Evolutionary conservation across 2,888 invertebrate species (phyloP), one percentile per base, ranked within the genome.

Genomic region (Hoplodrina ambigua): DNA sequence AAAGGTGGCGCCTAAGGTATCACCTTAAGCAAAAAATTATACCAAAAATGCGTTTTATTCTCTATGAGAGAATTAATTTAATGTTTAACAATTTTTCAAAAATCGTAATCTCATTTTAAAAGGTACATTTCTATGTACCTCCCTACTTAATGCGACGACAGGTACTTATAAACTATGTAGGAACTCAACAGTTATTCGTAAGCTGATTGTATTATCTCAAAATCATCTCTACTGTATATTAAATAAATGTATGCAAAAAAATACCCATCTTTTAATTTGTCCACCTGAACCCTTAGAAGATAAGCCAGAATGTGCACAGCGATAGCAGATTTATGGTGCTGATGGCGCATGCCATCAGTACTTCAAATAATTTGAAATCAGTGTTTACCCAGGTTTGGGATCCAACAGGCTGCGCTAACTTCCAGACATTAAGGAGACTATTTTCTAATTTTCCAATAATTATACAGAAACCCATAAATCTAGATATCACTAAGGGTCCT

Each of bases 41-140:
- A 41, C 13, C 41, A 41, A 41, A 64, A 20, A 64, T 65, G 25
- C 19, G 15, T 46, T 46, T 46, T 46, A 17, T 15, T 46, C 46
- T 46, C 46, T 46, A 4, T 46, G 4, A 46, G 46, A 15, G 46
- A 17, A 46, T 17, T 10, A 11, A 41, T 41, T 41, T 41, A 17
- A 46, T 46, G 8, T 13, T 41, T 41, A 17, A 5, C 5, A 46
- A 46, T 6, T 17, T 46, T 46, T 46, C 46, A 46, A 46, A 25
- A 11, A 46, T 17, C 46, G 1, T 0, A 46, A 46, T 46, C 17
- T 46, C 46, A 15, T 46, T 46, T 46, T 46, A 5, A 46, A 13
- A 44, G 44, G 15, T 44, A 44, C 4, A 15, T 41, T 15, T 44
- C 17, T 41, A 41, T 41, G 13, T 10, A 13, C 8, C 3, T 41